Percentiles rank a stretch among this genome's conserved stretches.
Conservation (phyloP, 2,797 vertebrate species). For the Spinibarbus caldwelli region DNA sequence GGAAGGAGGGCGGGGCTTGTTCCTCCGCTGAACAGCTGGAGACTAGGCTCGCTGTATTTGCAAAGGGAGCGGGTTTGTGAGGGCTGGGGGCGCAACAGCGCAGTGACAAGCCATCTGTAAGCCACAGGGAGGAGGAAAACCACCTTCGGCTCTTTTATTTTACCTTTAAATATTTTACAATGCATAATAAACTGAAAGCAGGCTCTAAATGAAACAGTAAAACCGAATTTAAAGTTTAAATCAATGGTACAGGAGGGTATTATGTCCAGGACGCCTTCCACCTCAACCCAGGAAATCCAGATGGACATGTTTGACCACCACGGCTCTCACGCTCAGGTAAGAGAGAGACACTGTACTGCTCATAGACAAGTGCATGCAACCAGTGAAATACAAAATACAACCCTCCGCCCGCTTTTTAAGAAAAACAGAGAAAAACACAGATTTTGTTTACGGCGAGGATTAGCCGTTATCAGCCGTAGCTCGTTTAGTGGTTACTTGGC, state of each 20-base stretch:
- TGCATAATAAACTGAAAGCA: conserved; percentile 56
- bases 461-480: not conserved
- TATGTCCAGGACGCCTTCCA: conserved; percentile 97
- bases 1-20: conserved; percentile 75
- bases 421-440: conserved; percentile 1
- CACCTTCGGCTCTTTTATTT: conserved; percentile 36
- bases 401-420: not conserved
- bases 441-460: conserved; percentile 16
- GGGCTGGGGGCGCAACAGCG: conserved; percentile 72
- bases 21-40: conserved; percentile 73
- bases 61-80: conserved; percentile 52
- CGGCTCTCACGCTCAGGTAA: conserved; percentile 92
- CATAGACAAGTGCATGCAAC: not conserved
- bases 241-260: conserved; percentile 98
- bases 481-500: conserved; percentile 37
- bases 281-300: conserved; percentile 97
- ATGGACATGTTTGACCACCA: conserved; percentile 97
- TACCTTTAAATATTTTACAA: conserved; percentile 51
- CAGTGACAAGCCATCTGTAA: conserved; percentile 47
- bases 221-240: conserved; percentile 74
- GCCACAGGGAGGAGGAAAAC: conserved; percentile 19
- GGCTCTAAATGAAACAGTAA: conserved; percentile 64
- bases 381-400: not conserved
- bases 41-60: conserved; percentile 60
- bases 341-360: conserved; percentile 52